phyloP scores from a whole-genome alignment of 2,797 vertebrate genomes.

The Oreochromis grahami region DNA sequence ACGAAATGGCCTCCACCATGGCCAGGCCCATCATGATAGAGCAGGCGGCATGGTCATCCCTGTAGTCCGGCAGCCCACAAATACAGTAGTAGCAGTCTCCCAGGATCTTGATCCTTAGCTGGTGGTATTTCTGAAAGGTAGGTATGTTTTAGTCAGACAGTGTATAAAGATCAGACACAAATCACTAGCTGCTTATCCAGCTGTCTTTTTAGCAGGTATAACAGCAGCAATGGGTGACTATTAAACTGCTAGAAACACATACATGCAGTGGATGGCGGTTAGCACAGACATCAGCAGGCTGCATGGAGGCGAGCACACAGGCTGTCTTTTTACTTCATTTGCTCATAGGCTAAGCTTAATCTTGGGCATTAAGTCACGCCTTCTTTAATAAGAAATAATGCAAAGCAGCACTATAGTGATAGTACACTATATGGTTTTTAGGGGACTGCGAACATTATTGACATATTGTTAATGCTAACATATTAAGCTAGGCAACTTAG shows the following conservation, averaged over 20 bases:
- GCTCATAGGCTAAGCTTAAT: not conserved
- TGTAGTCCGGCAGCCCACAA: constrained; percentile 89
- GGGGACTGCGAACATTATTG: not conserved
- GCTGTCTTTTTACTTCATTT: not conserved
- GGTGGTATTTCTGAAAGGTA: constrained; percentile 85
- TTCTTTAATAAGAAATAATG: not conserved
- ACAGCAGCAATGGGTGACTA: accelerated
- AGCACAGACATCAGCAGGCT: not conserved
- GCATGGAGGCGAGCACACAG: not conserved
- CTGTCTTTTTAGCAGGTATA: not conserved
- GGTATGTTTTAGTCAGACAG: not conserved
- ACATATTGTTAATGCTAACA: not conserved
- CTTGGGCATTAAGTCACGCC: not conserved
- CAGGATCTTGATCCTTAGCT: constrained; percentile 92
- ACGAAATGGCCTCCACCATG: constrained; percentile 97
- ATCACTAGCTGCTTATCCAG: not conserved
- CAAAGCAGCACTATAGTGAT: not conserved
- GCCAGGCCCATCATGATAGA: constrained; percentile 94
- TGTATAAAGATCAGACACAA: not conserved
- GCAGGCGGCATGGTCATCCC: constrained; percentile 89
- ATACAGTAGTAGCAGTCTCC: constrained; percentile 97
- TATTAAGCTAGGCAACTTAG: not conserved
- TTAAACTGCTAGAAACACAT: not conserved
- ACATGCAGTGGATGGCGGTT: not conserved
- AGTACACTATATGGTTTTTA: not conserved